Conservation (phyloP, 23 tunicate species). For the Styela clava region DNA sequence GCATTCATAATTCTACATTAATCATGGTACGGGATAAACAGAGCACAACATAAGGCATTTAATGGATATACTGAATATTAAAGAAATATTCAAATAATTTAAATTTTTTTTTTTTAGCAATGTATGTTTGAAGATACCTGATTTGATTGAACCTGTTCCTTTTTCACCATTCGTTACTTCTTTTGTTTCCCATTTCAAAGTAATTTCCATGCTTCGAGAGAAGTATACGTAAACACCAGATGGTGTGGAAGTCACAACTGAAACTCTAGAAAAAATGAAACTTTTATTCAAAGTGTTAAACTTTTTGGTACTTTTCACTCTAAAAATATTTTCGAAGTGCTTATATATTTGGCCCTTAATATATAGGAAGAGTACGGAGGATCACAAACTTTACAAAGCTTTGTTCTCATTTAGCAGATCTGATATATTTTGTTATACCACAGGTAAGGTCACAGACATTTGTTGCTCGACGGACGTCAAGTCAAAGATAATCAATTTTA, state of each 20-base stretch:
- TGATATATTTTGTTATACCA: background rate
- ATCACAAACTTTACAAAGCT: background rate
- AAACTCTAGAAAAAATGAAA: background rate
- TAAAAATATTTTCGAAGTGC: background rate
- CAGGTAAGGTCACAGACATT: too few species aligned
- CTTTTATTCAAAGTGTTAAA: background rate
- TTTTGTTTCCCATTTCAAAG: background rate
- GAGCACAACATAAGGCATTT: background rate
- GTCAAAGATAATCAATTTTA: too few species aligned
- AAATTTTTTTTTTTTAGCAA: too few species aligned
- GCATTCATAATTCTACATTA: background rate
- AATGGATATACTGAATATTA: background rate
- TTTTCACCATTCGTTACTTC: background rate
- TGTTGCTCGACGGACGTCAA: too few species aligned
- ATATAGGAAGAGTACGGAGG: too few species aligned
- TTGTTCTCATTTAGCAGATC: background rate
- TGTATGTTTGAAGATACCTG: too few species aligned
- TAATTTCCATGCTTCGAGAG: background rate
- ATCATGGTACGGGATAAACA: background rate
- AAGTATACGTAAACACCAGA: background rate
- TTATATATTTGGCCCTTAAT: too few species aligned
- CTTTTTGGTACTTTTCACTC: background rate
- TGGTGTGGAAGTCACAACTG: background rate
- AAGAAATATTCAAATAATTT: background rate
- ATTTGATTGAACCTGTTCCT: too few species aligned